A percentile compares a stretch with the other conserved stretches of the same genome.
Conservation (phyloP, 2,797 vertebrate genomes). For the Ceryle rudis region DNA sequence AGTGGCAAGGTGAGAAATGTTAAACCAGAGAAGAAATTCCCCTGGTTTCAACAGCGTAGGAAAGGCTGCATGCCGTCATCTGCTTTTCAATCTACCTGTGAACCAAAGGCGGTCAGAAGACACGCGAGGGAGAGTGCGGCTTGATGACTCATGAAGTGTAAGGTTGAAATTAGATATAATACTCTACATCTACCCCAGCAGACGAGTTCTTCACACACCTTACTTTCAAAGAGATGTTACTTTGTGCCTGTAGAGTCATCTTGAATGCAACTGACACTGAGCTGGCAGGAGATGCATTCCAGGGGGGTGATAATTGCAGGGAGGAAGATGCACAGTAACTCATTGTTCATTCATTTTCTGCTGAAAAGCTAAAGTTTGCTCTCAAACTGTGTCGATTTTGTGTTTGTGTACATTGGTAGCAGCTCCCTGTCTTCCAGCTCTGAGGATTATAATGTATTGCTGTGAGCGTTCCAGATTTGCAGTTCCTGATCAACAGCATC, state of each 20-base stretch:
- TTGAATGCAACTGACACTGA: background rate
- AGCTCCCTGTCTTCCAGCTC: background rate
- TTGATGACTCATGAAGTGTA: background rate
- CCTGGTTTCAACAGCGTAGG: background rate
- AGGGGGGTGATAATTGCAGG: background rate
- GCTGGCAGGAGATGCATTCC: background rate
- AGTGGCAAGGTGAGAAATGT: background rate
- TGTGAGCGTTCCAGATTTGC: background rate
- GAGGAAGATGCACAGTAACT: background rate
- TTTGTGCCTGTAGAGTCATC: background rate
- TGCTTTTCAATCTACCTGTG: background rate
- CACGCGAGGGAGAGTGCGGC: background rate
- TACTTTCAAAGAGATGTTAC: background rate
- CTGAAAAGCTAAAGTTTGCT: background rate
- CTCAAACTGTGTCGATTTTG: fast-evolving
- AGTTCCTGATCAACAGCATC: fast-evolving
- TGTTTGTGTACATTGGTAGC: background rate
- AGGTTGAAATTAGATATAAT: background rate
- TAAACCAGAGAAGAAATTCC: background rate
- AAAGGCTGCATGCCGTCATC: no score
- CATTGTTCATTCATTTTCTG: background rate
- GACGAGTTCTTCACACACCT: background rate
- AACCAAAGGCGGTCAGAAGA: background rate
- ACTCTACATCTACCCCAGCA: fast-evolving
- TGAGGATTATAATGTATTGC: background rate